phyloP scores from a whole-genome alignment of 1,140 invertebrate species.

The Dermatophagoides farinae region DNA sequence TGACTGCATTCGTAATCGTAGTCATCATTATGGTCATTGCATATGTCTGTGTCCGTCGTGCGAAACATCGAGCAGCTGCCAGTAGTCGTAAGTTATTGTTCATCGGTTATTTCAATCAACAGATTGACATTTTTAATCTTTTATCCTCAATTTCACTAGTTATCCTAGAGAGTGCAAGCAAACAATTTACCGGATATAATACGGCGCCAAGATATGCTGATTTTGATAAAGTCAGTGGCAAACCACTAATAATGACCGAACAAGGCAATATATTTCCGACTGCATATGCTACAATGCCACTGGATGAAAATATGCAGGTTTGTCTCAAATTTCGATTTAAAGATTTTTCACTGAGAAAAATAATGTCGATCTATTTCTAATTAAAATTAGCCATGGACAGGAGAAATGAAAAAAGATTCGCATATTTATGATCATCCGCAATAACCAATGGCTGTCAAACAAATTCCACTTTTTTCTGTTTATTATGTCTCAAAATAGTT shows the following conservation, averaged over 20 bases:
- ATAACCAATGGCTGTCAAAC: background rate
- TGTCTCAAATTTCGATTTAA: background rate
- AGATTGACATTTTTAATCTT: background rate
- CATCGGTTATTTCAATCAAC: background rate
- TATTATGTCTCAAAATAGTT: no score
- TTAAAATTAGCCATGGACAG: background rate
- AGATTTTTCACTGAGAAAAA: background rate
- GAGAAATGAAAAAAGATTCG: conserved; percentile 1
- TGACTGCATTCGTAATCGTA: conserved; percentile 18
- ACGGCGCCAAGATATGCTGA: conserved; percentile 1
- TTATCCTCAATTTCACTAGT: background rate
- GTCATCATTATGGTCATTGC: conserved; percentile 18
- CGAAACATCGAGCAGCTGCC: conserved; percentile 11
- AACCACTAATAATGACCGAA: conserved; percentile 10
- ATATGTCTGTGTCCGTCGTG: conserved; percentile 18
- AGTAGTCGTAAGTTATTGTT: background rate
- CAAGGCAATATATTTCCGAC: conserved; percentile 7
- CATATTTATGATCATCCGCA: conserved; percentile 4
- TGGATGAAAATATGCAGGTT: conserved; percentile 1
- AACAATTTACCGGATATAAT: conserved; percentile 4
- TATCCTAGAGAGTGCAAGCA: conserved; percentile 2
- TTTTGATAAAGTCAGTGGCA: conserved; percentile 11
- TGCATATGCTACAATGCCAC: conserved; percentile 11
- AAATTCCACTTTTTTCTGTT: no score
- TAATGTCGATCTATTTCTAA: background rate